phyloP scores from a whole-genome alignment of 2,113 vertebrate genomes.

The Stictonetta naevosa region DNA sequence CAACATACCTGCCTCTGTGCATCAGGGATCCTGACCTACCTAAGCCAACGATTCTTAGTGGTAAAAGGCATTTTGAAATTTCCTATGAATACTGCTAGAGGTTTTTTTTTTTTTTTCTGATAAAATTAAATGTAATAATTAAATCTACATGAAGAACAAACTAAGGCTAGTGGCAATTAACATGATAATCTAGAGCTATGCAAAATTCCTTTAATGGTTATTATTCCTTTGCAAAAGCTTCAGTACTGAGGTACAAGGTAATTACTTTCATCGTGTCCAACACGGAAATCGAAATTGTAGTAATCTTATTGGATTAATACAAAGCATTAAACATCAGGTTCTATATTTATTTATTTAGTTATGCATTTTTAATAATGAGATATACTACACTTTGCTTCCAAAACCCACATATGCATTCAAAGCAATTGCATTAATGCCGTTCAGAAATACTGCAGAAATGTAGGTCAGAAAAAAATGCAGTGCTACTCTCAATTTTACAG shows the following conservation, averaged over 20 bases:
- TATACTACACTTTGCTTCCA: neutral
- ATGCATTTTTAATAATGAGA: neutral
- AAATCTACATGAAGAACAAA: neutral
- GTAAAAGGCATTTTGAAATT: neutral
- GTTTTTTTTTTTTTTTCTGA: neutral
- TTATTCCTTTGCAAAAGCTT: neutral
- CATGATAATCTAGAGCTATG: neutral
- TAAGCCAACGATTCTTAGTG: neutral
- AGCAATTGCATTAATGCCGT: neutral
- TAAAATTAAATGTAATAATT: neutral
- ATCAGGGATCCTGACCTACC: neutral
- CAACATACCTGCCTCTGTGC: rapidly evolving
- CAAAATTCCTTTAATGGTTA: neutral
- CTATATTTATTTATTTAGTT: neutral
- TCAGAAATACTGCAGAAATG: neutral
- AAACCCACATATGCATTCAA: neutral
- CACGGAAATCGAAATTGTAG: neutral
- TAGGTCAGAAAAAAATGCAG: constrained; percentile 24
- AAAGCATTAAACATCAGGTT: neutral
- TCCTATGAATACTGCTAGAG: neutral
- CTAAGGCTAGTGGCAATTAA: neutral
- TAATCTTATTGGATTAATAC: neutral
- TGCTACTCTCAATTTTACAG: neutral
- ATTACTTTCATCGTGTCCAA: neutral
- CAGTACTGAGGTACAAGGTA: neutral